Evolutionary conservation across 2,888 invertebrate genomes (phyloP).

Genomic region (Cheilosia vulpina): DNA sequence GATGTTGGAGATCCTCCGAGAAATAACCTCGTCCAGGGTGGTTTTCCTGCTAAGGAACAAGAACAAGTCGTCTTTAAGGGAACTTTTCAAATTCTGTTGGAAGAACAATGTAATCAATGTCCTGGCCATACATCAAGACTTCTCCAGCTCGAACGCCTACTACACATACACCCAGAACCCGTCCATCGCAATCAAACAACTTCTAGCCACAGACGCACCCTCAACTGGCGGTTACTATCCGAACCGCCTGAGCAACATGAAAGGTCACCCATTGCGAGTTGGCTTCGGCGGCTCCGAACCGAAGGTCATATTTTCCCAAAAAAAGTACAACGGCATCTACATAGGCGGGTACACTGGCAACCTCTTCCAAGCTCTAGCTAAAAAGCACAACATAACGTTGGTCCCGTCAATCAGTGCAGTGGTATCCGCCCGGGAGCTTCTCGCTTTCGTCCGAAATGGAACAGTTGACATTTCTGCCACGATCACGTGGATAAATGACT

Average conservation of each 20-base stretch:
- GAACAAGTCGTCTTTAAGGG: constrained; percentile 34
- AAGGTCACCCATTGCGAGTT: constrained; percentile 76
- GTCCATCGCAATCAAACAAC: constrained; percentile 76
- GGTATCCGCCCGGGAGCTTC: constrained; percentile 74
- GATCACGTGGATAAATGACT: background rate
- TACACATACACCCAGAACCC: constrained; percentile 79
- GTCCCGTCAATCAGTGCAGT: constrained; percentile 55
- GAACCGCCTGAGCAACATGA: constrained; percentile 76
- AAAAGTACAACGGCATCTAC: constrained; percentile 58
- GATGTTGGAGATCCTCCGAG: constrained; percentile 76
- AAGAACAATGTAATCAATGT: constrained; percentile 78
- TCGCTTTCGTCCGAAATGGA: constrained; percentile 77
- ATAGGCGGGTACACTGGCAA: constrained; percentile 79
- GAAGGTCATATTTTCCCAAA: constrained; percentile 77
- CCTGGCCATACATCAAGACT: constrained; percentile 77
- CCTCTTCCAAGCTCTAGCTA: constrained; percentile 77
- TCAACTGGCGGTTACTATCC: constrained; percentile 72
- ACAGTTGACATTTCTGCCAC: constrained; percentile 78
- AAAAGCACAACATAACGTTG: constrained; percentile 77
- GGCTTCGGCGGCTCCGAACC: constrained; percentile 78
- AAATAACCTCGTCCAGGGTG: constrained; percentile 78
- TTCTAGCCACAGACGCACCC: background rate
- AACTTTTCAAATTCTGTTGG: constrained; percentile 78
- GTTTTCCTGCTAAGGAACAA: constrained; percentile 76
- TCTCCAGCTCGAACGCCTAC: constrained; percentile 73